phyloP scores from a whole-genome alignment of 2,888 invertebrate species.

The Sussaba pulchella region DNA sequence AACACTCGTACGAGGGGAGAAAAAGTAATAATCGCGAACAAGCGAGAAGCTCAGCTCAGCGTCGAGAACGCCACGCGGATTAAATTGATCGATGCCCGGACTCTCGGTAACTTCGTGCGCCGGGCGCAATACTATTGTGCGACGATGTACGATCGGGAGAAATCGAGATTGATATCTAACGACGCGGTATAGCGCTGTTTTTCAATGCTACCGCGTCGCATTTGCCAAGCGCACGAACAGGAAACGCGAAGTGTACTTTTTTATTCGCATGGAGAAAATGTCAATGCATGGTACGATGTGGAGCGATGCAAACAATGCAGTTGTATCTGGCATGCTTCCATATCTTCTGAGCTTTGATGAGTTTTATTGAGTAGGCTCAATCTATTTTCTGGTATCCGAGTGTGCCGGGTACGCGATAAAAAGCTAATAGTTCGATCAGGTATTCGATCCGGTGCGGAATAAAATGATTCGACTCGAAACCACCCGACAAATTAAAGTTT shows the following conservation, averaged over 20 bases:
- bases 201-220: conserved; percentile 10
- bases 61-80: conserved; percentile 70
- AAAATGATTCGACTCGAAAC: too few species aligned
- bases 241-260: conserved; percentile 9
- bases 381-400: too few species aligned
- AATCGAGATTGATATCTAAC: conserved; percentile 61
- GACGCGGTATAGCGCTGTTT: conserved; percentile 22
- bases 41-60: conserved; percentile 75
- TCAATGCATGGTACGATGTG: neutral
- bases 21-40: conserved; percentile 74
- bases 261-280: conserved; percentile 1
- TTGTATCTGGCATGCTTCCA: neutral
- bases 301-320: neutral
- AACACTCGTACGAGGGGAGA: neutral
- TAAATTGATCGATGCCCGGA: conserved; percentile 78
- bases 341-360: too few species aligned
- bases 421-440: too few species aligned
- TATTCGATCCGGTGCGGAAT: too few species aligned
- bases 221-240: neutral
- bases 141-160: conserved; percentile 67
- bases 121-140: conserved; percentile 60
- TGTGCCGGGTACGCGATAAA: too few species aligned
- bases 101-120: neutral
- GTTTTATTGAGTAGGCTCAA: too few species aligned
- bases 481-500: too few species aligned